Conservation (phyloP, 2,797 vertebrate species). For the Melanotaenia trifasciata region DNA sequence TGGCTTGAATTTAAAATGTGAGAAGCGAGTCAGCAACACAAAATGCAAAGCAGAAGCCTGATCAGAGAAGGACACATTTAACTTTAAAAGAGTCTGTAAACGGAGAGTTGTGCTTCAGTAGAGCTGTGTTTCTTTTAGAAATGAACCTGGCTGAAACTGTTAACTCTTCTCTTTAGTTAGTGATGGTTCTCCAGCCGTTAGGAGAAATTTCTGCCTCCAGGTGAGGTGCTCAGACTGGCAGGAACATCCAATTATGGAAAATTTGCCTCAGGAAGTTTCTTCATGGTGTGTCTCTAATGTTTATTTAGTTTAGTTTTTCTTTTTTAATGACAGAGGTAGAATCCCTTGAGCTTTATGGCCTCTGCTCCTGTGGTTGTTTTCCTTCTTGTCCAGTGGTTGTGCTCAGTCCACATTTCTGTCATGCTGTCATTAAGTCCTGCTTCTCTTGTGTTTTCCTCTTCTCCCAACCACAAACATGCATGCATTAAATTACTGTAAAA, state of each 20-base stretch:
- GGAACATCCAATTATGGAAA: conserved; percentile 21
- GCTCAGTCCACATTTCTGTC: background rate
- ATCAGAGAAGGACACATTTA: background rate
- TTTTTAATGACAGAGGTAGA: background rate
- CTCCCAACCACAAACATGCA: background rate
- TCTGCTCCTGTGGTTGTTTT: conserved; percentile 15
- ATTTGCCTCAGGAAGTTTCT: conserved; percentile 1
- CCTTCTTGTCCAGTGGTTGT: conserved; percentile 1
- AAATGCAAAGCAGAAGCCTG: background rate
- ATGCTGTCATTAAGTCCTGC: background rate
- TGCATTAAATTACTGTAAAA: background rate
- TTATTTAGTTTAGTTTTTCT: conserved; percentile 3
- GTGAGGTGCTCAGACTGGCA: background rate
- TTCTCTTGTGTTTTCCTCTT: background rate
- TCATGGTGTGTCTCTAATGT: background rate
- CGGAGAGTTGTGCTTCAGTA: background rate
- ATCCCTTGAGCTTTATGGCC: background rate
- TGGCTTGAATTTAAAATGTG: background rate
- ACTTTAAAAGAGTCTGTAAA: background rate
- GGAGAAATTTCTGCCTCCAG: conserved; percentile 4
- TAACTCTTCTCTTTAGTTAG: background rate
- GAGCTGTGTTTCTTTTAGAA: too few species aligned
- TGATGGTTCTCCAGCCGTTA: conserved; percentile 7
- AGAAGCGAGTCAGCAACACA: background rate
- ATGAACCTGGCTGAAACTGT: too few species aligned